Percentiles rank a stretch among this genome's conserved stretches.
phyloP scores from a whole-genome alignment of 2,113 vertebrate genomes.

The Neolamprologus longior region DNA sequence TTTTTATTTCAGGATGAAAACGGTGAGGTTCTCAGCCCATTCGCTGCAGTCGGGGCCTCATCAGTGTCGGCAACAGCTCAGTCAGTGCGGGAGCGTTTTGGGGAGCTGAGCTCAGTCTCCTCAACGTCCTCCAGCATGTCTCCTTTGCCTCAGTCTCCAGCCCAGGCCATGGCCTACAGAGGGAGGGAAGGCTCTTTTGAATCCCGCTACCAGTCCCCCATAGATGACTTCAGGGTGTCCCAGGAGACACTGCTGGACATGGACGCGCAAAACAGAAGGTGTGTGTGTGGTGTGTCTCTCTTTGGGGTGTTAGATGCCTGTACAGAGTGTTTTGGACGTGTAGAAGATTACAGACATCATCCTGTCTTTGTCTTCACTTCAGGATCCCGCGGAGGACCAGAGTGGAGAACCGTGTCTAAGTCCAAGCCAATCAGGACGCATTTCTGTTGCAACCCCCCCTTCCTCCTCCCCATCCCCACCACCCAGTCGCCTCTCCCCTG shows the following conservation, averaged over 20 bases:
- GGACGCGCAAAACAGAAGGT: constrained; percentile 86
- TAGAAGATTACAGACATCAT: not conserved
- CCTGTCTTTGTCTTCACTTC: constrained; percentile 27
- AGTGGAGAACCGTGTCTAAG: constrained; percentile 81
- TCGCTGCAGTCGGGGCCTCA: constrained; percentile 48
- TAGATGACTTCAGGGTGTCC: constrained; percentile 86
- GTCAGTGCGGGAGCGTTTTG: constrained; percentile 75
- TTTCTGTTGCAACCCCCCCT: not conserved
- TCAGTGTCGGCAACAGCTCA: constrained; percentile 47
- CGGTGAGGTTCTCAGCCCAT: constrained; percentile 76
- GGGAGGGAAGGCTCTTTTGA: constrained; percentile 86
- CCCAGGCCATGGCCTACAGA: constrained; percentile 71
- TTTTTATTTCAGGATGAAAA: constrained; percentile 77
- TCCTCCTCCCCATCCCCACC: not conserved
- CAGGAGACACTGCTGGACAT: constrained; percentile 87
- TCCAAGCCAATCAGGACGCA: constrained; percentile 50
- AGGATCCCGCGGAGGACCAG: constrained; percentile 85
- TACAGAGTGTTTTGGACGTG: not conserved
- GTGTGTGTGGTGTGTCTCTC: not conserved
- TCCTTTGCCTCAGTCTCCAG: constrained; percentile 65
- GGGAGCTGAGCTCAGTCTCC: constrained; percentile 66
- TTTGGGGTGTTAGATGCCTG: not conserved
- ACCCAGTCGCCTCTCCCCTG: constrained; percentile 60
- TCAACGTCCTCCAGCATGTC: constrained; percentile 60
- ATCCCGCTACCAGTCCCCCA: constrained; percentile 85